Evolutionary conservation across 2,113 vertebrate species (phyloP).

Genomic region (Dromiciops gliroides): DNA sequence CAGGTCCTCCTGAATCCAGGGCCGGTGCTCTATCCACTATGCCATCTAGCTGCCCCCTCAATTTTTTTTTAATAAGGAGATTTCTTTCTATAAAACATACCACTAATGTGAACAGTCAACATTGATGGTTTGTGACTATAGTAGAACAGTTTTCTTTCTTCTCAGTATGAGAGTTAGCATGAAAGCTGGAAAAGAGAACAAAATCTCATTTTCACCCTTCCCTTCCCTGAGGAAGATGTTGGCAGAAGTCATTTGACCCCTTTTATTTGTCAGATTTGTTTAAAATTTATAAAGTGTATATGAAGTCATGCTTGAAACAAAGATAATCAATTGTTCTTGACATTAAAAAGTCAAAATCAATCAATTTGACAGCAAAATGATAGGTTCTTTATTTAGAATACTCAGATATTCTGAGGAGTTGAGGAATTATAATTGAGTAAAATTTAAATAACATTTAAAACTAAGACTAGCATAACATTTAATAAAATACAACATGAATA

Average conservation of each 20-base stretch:
- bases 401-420: constrained; percentile 28
- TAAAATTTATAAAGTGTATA: constrained; percentile 31
- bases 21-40: too few species aligned
- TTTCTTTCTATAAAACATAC: background rate
- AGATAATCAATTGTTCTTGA: constrained; percentile 64
- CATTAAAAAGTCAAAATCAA: constrained; percentile 60
- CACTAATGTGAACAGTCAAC: background rate
- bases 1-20: too few species aligned
- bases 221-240: background rate
- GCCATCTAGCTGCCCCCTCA: too few species aligned
- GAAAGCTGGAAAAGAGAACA: background rate
- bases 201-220: background rate
- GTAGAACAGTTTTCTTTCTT: constrained; percentile 4
- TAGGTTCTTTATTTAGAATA: constrained; percentile 55
- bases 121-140: background rate
- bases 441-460: constrained; percentile 58
- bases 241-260: constrained; percentile 6
- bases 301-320: constrained; percentile 43
- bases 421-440: constrained; percentile 43
- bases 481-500: constrained; percentile 70
- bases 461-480: constrained; percentile 66
- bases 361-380: constrained; percentile 53
- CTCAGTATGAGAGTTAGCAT: background rate
- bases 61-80: too few species aligned
- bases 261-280: background rate